A percentile compares a stretch with the other conserved stretches of the same genome.
phyloP scores from a whole-genome alignment of 2,888 invertebrate species.

The Deroplatys truncata region DNA sequence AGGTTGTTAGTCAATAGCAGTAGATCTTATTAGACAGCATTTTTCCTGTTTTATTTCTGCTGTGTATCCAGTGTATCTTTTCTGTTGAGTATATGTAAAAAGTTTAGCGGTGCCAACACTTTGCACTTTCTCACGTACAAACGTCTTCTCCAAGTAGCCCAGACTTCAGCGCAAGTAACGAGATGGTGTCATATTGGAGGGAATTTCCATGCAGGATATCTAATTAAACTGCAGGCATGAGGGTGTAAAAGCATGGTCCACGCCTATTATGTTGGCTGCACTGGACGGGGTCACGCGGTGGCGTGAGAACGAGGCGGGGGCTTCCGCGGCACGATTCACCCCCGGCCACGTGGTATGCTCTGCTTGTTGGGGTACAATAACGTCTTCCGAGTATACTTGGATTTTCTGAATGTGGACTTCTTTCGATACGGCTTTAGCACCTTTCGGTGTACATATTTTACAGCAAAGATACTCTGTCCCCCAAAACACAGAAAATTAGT shows the following conservation, averaged over 20 bases:
- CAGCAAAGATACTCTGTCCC: no score
- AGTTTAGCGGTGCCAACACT: background rate
- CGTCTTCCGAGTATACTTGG: background rate
- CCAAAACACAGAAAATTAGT: no score
- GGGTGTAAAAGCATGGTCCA: background rate
- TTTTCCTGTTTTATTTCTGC: background rate
- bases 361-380: background rate
- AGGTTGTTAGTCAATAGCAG: no score
- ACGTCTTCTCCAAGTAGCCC: background rate
- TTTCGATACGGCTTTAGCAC: background rate
- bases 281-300: constrained; percentile 3
- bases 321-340: background rate
- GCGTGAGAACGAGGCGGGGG: constrained; percentile 9
- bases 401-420: background rate
- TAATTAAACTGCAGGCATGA: background rate
- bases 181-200: background rate
- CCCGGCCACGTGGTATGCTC: background rate
- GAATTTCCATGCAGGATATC: background rate
- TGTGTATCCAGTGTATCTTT: background rate
- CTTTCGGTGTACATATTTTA: no score
- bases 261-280: background rate
- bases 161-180: background rate
- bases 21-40: no score
- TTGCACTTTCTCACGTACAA: background rate
- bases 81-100: background rate